Base-by-base conservation (phyloP, 2,797 vertebrate species). In the Limosa lapponica region DNA sequence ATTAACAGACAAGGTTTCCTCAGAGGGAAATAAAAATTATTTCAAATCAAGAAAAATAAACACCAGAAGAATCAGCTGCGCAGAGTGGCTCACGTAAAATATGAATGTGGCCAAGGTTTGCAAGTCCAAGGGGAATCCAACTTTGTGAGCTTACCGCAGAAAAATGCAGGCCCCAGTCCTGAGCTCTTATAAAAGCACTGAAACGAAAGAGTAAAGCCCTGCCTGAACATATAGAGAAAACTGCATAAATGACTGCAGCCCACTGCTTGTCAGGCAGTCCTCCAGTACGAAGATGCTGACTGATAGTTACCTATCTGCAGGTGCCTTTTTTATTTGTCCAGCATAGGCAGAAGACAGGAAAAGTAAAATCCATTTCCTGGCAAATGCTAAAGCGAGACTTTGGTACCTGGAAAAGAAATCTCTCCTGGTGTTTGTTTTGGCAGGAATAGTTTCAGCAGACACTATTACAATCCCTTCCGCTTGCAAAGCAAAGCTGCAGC, bases 11-110 rank as follows among this genome's bases (percentile, higher is more conserved):
- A 80, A 96, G 62, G 23, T 92, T 96, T 92, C 66, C 95, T 96
- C 94, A 78, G 64, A 91, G 95, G 89, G 67, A 92, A 97, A 92
- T 97, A 93, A 86, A 89, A 95, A 97, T 96, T 94, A 96, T 95
- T 97, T 97, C 87, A 95, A 54, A 92, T 90, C 82, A 95, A 97
- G 95, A 92, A 91, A 97, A 97, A 93, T 85, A 97, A 97, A 97
- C 87, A 95, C 87, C 62, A 93, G 71, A 80, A 77, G 58, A 77
- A 89, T 89, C 94, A 96, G 80, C 82, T 87, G 62, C 46, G 20
- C 59, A 91, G 49, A 91, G 78, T 43, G 72, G 82, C 67, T 96
- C 66, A 55, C 16, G 32, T 97, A 97, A 98, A 97, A 96, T 92
- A 96, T 51, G 71, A 97, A 97, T n/a, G 82, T 64, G 80, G 95